These are phyloP conservation scores for Mastacembelus armatus DNA, from an alignment of 2,797 vertebrate species.

Conservation along the genomic window DNA sequence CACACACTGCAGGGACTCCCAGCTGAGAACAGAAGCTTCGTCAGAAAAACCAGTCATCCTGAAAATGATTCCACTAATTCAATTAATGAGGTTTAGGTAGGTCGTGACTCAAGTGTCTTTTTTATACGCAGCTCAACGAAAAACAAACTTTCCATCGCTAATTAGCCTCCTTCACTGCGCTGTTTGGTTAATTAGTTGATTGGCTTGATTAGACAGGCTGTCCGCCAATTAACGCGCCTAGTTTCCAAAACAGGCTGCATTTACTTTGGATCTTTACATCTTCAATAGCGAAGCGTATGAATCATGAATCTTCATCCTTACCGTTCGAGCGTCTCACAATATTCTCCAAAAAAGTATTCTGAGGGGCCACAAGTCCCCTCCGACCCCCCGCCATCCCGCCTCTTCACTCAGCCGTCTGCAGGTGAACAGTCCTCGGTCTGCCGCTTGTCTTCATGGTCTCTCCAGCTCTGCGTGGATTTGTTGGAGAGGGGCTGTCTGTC, in stretches of 20 bases:
- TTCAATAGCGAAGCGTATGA: no score
- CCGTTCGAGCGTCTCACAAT: constrained; percentile 97
- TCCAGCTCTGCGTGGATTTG: constrained; percentile 31
- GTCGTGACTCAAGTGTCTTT: neutral
- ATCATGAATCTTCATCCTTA: constrained; percentile 81
- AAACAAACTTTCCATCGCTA: constrained; percentile 16
- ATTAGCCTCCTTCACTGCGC: constrained; percentile 2
- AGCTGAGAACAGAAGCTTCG: neutral
- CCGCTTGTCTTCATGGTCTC: constrained; percentile 72
- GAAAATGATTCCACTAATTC: constrained; percentile 3
- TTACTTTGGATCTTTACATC: no score
- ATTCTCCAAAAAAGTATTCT: constrained; percentile 98
- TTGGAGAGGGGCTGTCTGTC: constrained; percentile 30
- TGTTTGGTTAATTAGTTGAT: constrained; percentile 12
- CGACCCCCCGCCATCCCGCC: constrained; percentile 93
- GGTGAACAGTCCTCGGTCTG: constrained; percentile 53
- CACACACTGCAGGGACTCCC: constrained; percentile 10
- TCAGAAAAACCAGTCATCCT: neutral
- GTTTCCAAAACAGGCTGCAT: neutral
- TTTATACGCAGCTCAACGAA: neutral
- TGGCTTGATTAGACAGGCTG: neutral
- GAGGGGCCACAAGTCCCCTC: constrained; percentile 96
- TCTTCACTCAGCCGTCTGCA: constrained; percentile 79
- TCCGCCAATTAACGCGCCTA: neutral
- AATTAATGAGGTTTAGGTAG: neutral